phyloP scores from a whole-genome alignment of 2,888 invertebrate species.

The Gastrophysa polygoni region DNA sequence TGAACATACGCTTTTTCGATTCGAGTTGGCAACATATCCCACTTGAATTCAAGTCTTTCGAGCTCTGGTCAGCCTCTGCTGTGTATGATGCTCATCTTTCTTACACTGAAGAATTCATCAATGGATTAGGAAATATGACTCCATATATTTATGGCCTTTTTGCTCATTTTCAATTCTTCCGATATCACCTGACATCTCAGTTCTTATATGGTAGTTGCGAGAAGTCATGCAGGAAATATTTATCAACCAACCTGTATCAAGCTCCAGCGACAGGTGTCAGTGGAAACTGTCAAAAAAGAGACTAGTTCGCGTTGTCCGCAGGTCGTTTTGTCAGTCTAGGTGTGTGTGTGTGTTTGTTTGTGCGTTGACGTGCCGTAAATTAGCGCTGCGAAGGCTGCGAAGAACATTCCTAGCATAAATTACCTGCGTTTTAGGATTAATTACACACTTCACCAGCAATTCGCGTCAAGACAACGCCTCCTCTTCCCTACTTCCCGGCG shows the following conservation, averaged over 20 bases:
- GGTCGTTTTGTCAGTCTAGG: conserved; percentile 45
- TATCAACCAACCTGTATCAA: not conserved
- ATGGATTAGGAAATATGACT: no score
- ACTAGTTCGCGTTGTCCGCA: conserved; percentile 9
- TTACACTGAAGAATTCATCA: no score
- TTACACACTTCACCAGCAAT: conserved; percentile 59
- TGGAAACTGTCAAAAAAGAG: conserved; percentile 19
- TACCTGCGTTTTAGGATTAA: conserved; percentile 61
- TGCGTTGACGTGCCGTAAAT: conserved; percentile 59
- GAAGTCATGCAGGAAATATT: not conserved
- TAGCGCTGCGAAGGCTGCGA: conserved; percentile 58
- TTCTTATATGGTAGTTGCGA: not conserved
- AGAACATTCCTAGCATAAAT: conserved; percentile 61
- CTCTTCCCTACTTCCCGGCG: conserved; percentile 10
- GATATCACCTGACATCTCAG: no score
- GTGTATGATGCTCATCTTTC: no score
- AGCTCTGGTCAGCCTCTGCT: no score
- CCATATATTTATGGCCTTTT: no score
- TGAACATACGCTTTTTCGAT: no score
- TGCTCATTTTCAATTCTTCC: no score
- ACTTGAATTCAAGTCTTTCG: no score
- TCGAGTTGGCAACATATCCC: no score
- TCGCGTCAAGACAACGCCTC: conserved; percentile 42
- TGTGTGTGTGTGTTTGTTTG: conserved; percentile 37
- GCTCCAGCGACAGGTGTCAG: conserved; percentile 21